Percentiles rank a stretch among this genome's conserved stretches.
These are phyloP conservation scores for Labia minor DNA, from an alignment of 2,888 invertebrate species.

Conservation along the genomic window DNA sequence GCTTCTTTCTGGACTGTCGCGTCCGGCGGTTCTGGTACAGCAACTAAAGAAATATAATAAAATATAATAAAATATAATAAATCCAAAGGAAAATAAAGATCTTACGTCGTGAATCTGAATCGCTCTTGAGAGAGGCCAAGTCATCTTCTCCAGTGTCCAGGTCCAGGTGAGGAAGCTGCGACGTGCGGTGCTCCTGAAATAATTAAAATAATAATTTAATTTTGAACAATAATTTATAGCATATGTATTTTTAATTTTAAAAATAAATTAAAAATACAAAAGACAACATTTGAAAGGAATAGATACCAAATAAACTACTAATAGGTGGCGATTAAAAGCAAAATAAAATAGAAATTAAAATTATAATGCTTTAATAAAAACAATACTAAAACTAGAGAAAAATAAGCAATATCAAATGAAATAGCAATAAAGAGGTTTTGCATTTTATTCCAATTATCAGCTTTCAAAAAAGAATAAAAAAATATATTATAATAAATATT, in stretches of 20 bases:
- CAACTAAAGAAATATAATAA: conserved; percentile 21
- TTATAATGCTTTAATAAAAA: conserved; percentile 27
- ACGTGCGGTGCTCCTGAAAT: conserved; percentile 75
- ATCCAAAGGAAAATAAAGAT: conserved; percentile 16
- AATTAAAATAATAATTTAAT: conserved; percentile 29
- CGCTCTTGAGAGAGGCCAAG: conserved; percentile 71
- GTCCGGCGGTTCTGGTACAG: conserved; percentile 36
- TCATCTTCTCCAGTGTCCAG: conserved; percentile 70
- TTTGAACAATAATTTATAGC: conserved; percentile 16
- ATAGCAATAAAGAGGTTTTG: conserved; percentile 30
- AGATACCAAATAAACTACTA: background rate
- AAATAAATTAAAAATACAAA: background rate
- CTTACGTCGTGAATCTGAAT: conserved; percentile 68
- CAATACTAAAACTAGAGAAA: conserved; percentile 30
- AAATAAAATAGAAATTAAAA: background rate
- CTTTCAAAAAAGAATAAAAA: conserved; percentile 19
- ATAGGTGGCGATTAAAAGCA: conserved; percentile 18
- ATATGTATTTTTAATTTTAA: no score
- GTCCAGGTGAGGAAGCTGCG: conserved; percentile 71
- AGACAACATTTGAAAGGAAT: conserved; percentile 3
- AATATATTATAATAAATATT: no score
- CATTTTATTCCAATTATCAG: no score
- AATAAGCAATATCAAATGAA: background rate
- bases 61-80: conserved; percentile 20
- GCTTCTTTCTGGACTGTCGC: conserved; percentile 37